Conservation (phyloP, 1,140 invertebrate genomes). For the Camponotus floridanus region DNA sequence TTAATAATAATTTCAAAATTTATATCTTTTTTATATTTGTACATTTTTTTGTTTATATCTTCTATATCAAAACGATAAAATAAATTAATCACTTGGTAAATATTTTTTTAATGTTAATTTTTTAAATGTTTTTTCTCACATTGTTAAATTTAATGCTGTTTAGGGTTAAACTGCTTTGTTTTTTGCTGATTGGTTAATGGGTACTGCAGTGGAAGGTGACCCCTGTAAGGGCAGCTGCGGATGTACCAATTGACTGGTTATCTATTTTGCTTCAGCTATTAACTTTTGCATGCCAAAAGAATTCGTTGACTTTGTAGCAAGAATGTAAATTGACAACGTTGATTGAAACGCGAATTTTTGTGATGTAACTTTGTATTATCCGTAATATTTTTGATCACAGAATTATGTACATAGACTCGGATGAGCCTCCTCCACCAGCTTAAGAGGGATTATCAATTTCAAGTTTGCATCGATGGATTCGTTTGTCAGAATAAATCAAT, state of each 20-base stretch:
- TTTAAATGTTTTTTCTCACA: neutral
- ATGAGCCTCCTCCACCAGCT: constrained; percentile 24
- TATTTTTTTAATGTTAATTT: neutral
- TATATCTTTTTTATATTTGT: no score
- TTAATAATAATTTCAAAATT: constrained; percentile 9
- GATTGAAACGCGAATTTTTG: constrained; percentile 22
- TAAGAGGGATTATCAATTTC: constrained; percentile 47
- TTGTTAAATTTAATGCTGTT: constrained; percentile 22
- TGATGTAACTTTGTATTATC: constrained; percentile 33
- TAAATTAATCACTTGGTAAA: constrained; percentile 1
- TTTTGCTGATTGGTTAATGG: constrained; percentile 69
- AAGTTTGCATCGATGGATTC: constrained; percentile 5
- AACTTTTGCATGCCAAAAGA: constrained; percentile 74
- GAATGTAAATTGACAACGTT: constrained; percentile 7
- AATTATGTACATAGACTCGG: constrained; percentile 32
- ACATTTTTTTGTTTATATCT: no score
- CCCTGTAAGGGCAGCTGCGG: constrained; percentile 76
- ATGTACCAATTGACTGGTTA: constrained; percentile 82
- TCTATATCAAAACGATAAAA: no score
- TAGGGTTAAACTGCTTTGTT: constrained; percentile 63
- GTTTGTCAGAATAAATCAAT: constrained; percentile 24
- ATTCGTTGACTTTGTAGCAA: constrained; percentile 11
- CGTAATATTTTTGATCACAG: constrained; percentile 43
- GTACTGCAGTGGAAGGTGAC: constrained; percentile 74
- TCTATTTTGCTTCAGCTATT: constrained; percentile 72